These are phyloP conservation scores for Ahaetulla prasina DNA, from an alignment of 2,113 vertebrate species.

Conservation along the genomic window DNA sequence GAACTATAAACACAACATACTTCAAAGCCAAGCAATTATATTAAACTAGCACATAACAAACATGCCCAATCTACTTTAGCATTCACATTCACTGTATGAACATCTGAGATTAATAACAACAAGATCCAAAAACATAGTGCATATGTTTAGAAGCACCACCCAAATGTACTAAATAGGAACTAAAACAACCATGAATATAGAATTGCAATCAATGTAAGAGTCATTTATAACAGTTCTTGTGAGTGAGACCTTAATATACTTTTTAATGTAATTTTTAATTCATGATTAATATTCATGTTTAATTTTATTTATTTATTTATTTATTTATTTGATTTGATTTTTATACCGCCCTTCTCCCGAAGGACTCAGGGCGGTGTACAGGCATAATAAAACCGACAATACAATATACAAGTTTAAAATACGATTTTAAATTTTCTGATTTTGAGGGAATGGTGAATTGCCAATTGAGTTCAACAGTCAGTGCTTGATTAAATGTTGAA, in stretches of 20 bases:
- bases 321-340: no score
- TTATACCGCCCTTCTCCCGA: no score
- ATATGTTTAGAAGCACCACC: neutral
- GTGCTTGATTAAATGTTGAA: no score
- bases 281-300: no score
- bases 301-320: no score
- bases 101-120: neutral
- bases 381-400: no score
- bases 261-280: no score
- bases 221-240: neutral
- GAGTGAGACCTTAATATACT: neutral
- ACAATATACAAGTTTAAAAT: no score
- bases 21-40: neutral
- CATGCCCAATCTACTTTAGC: neutral
- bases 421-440: no score
- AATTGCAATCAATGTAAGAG: neutral
- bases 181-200: neutral
- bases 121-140: neutral
- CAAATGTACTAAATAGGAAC: neutral
- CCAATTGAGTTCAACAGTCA: no score
- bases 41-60: neutral
- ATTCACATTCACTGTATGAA: neutral
- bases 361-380: no score
- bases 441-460: no score
- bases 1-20: neutral